These are phyloP conservation scores for Merops nubicus DNA, from an alignment of 2,113 vertebrate genomes.

Conservation along the genomic window DNA sequence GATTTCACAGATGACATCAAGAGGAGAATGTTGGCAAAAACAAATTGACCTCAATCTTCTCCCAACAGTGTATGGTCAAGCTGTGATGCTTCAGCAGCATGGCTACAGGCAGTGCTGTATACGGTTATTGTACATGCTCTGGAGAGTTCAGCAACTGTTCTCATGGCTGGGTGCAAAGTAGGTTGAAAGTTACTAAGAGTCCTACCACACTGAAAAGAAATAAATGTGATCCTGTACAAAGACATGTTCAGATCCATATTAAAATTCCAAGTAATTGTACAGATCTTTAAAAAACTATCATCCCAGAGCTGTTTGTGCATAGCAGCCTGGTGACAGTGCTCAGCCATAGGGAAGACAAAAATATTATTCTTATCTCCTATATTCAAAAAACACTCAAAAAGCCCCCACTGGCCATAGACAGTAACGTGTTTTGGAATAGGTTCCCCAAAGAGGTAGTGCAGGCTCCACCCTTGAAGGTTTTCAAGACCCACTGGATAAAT, in stretches of 20 bases:
- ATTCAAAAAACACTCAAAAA: background rate
- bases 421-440: background rate
- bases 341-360: background rate
- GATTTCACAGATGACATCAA: fast-evolving
- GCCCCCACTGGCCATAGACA: background rate
- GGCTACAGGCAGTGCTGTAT: background rate
- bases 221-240: background rate
- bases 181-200: background rate
- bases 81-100: fast-evolving
- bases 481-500: background rate
- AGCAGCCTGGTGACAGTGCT: background rate
- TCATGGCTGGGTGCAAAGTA: background rate
- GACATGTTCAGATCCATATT: background rate
- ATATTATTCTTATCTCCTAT: background rate
- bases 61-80: background rate
- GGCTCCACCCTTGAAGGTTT: background rate
- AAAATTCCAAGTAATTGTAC: background rate
- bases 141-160: background rate
- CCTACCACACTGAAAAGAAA: background rate
- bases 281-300: background rate
- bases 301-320: background rate
- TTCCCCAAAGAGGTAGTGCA: background rate
- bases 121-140: background rate
- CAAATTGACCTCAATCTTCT: background rate
- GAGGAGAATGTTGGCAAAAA: background rate